Conservation (phyloP, 2,888 invertebrate species). For the Amphipyra berbera region DNA sequence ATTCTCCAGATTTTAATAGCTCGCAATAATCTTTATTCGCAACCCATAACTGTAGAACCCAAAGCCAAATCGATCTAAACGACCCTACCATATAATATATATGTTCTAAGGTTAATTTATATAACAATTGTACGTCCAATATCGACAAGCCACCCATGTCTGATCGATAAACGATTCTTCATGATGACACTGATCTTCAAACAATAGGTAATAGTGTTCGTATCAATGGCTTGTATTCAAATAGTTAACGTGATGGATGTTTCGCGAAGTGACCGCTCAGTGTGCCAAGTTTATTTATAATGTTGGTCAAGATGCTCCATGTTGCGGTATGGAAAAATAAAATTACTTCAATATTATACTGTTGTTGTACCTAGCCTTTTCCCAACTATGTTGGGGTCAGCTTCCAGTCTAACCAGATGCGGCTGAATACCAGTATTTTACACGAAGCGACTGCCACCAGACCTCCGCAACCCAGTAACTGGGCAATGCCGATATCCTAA, state of each 20-base stretch:
- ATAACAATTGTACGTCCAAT: slow-evolving; percentile 48
- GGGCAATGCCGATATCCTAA: no score
- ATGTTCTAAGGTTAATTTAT: slow-evolving; percentile 61
- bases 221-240: slow-evolving; percentile 61
- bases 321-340: neutral
- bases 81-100: slow-evolving; percentile 44
- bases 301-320: slow-evolving; percentile 1
- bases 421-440: no score
- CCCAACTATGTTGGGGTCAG: no score
- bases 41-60: slow-evolving; percentile 27
- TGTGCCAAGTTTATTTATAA: slow-evolving; percentile 19
- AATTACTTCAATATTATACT: no score
- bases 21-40: slow-evolving; percentile 27
- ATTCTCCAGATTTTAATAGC: slow-evolving; percentile 20
- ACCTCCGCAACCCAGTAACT: no score
- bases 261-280: slow-evolving; percentile 47
- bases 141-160: slow-evolving; percentile 58
- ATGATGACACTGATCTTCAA: slow-evolving; percentile 65
- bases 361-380: no score
- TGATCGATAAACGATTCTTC: slow-evolving; percentile 63
- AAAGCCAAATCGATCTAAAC: slow-evolving; percentile 33
- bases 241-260: slow-evolving; percentile 62
- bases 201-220: slow-evolving; percentile 71
- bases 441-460: no score
- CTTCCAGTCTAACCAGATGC: no score